A percentile compares a stretch with the other conserved stretches of the same genome.
Evolutionary conservation across 2,113 vertebrate genomes (phyloP).

Genomic region (Steatornis caripensis): DNA sequence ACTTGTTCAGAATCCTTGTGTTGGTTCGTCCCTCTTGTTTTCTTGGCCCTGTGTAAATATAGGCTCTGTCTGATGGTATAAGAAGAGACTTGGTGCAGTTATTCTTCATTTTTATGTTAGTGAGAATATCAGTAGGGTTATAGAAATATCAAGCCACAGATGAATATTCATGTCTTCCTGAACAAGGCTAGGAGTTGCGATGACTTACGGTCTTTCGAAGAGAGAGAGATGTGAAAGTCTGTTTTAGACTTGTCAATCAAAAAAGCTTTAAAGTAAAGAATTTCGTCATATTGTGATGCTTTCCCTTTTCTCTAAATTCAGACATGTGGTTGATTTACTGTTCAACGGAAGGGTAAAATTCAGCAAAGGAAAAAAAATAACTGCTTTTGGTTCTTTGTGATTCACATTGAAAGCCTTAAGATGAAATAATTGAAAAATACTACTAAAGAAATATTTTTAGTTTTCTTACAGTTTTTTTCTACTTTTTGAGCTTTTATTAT

Average conservation of each 20-base stretch:
- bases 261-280: background rate
- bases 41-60: background rate
- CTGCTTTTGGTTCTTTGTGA: background rate
- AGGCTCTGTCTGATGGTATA: background rate
- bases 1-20: background rate
- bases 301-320: background rate
- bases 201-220: background rate
- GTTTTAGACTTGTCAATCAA: background rate
- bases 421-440: background rate
- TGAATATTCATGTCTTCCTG: background rate
- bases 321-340: background rate
- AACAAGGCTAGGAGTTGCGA: background rate
- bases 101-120: fast-evolving
- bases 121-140: too few species aligned
- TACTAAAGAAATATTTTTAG: background rate
- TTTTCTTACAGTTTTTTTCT: background rate
- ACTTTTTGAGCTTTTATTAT: background rate
- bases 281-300: background rate
- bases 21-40: background rate
- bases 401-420: background rate
- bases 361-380: background rate
- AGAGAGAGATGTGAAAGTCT: background rate
- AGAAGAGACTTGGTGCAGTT: background rate
- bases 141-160: background rate
- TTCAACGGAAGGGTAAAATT: background rate